These are phyloP conservation scores for Parelbella ahira DNA, from an alignment of 2,888 invertebrate species.

Conservation along the genomic window DNA sequence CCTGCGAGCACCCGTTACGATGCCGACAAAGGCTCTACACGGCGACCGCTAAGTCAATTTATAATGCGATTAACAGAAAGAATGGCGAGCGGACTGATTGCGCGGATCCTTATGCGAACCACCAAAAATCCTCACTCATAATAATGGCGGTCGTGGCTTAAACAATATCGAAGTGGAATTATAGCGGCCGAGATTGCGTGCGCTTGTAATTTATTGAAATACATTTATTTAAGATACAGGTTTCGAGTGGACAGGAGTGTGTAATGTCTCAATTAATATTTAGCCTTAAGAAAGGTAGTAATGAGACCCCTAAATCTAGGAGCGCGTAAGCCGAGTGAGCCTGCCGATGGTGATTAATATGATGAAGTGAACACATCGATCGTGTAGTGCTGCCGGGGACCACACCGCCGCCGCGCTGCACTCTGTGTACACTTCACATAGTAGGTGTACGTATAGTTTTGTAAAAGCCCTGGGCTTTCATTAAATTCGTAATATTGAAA, in stretches of 20 bases:
- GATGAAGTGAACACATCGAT: conserved; percentile 67
- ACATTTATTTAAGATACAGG: conserved; percentile 56
- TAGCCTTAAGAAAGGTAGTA: conserved; percentile 74
- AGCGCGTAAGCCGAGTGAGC: conserved; percentile 76
- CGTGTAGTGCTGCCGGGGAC: conserved; percentile 46
- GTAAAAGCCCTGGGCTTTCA: too few relatives aligned
- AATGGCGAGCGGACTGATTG: conserved; percentile 68
- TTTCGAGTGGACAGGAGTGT: conserved; percentile 56
- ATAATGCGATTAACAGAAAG: conserved; percentile 76
- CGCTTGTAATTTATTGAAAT: conserved; percentile 49
- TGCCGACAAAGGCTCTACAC: conserved; percentile 66
- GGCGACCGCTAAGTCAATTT: conserved; percentile 67
- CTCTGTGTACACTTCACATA: too few relatives aligned
- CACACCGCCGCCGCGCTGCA: conserved; percentile 43
- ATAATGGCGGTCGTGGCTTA: conserved; percentile 53
- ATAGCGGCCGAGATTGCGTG: conserved; percentile 31
- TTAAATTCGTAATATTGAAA: too few relatives aligned
- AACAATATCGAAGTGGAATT: conserved; percentile 42
- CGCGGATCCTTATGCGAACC: conserved; percentile 58
- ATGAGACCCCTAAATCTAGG: conserved; percentile 67
- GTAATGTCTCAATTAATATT: conserved; percentile 77
- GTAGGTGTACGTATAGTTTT: too few relatives aligned
- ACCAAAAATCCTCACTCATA: conserved; percentile 51
- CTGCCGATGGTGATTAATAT: conserved; percentile 67
- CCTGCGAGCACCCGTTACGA: conserved; percentile 54